A percentile compares a stretch with the other conserved stretches of the same genome.
These are phyloP conservation scores for Tragulus kanchil DNA, from an alignment of 2,113 vertebrate genomes.

Conservation along the genomic window DNA sequence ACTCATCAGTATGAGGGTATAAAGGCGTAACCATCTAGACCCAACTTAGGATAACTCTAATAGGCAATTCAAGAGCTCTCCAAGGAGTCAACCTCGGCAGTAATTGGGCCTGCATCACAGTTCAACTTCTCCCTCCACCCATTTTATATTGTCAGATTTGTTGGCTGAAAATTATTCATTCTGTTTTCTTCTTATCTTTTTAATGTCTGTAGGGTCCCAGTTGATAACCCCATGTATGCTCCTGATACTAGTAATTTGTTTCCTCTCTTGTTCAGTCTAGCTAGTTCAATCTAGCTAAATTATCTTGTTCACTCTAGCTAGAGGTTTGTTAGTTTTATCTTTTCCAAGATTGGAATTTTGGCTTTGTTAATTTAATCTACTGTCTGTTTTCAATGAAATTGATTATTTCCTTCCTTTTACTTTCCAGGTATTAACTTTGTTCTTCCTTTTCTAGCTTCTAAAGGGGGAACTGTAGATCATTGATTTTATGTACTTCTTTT, in stretches of 20 bases:
- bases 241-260: neutral
- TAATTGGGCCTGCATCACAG: neutral
- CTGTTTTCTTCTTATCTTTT: conserved; percentile 6
- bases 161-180: conserved; percentile 22
- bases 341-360: neutral
- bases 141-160: neutral
- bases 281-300: too few relatives aligned
- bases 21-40: neutral
- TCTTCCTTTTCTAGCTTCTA: neutral
- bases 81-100: neutral
- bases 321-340: neutral
- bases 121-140: neutral
- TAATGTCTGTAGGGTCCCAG: neutral
- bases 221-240: neutral
- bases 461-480: neutral
- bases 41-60: neutral
- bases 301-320: neutral
- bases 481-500: conserved; percentile 22
- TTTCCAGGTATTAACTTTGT: neutral
- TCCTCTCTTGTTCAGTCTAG: neutral
- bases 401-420: conserved; percentile 42
- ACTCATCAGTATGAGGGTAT: neutral
- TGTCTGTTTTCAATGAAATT: neutral
- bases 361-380: neutral
- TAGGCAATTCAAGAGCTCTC: neutral